Percentiles rank a stretch among this genome's conserved stretches.
These are phyloP conservation scores for Clytia hemisphaerica DNA, from an alignment of 30 jellyfish, hydroid and myxozoan species.

Conservation along the genomic window DNA sequence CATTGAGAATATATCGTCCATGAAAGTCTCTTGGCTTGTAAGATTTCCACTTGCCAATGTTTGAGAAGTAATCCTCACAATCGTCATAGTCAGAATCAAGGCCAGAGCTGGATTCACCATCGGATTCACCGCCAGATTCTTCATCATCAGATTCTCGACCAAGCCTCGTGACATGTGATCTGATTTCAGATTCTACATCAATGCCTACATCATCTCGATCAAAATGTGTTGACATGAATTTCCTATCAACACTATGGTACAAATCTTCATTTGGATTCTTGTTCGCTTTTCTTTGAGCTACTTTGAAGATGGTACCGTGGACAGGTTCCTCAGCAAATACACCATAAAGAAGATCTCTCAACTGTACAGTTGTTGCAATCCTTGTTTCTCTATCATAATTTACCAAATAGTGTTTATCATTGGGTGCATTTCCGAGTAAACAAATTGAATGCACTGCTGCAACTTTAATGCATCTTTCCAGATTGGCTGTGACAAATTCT, in stretches of 20 bases:
- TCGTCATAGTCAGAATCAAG: too few species aligned
- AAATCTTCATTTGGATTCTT: constrained; percentile 15
- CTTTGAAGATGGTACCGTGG: constrained; percentile 34
- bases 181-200: too few species aligned
- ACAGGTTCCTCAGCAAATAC: constrained; percentile 22
- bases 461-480: constrained; percentile 46
- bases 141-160: too few species aligned
- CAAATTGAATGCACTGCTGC: constrained; percentile 62
- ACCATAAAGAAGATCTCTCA: constrained; percentile 18
- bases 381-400: constrained; percentile 32
- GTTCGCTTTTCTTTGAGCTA: constrained; percentile 16
- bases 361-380: constrained; percentile 31
- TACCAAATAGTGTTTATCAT: constrained; percentile 35
- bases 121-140: too few species aligned
- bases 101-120: too few species aligned
- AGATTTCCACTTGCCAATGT: too few species aligned
- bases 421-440: constrained; percentile 32
- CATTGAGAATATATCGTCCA: too few species aligned
- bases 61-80: too few species aligned
- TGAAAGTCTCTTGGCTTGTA: too few species aligned
- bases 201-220: too few species aligned
- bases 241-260: constrained; percentile 25
- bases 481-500: constrained; percentile 28
- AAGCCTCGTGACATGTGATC: too few species aligned
- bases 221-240: constrained; percentile 20